Conservation (phyloP, 2,888 invertebrate genomes). For the Azorinus chamasolen region DNA sequence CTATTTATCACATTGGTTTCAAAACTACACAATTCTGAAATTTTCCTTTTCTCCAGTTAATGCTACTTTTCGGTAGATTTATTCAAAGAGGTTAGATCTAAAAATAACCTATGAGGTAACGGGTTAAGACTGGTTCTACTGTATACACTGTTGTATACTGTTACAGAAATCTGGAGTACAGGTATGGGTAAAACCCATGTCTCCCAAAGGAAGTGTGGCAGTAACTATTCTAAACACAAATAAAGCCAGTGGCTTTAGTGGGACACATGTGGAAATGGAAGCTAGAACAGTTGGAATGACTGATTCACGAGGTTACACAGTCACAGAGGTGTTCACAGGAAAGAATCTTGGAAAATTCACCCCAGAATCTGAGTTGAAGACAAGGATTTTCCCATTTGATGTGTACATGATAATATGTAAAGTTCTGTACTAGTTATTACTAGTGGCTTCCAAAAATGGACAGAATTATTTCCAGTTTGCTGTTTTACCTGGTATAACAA, state of each 20-base stretch:
- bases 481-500: no score
- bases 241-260: conserved; percentile 64
- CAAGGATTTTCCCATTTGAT: conserved; percentile 67
- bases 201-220: conserved; percentile 79
- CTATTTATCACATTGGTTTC: no score
- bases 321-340: conserved; percentile 81
- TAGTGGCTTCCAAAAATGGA: no score
- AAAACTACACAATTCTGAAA: no score
- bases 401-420: conserved; percentile 62
- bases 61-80: no score
- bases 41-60: no score
- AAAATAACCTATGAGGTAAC: no score
- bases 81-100: no score
- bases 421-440: conserved; percentile 21
- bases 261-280: conserved; percentile 58
- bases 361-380: conserved; percentile 63
- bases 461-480: no score
- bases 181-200: conserved; percentile 93
- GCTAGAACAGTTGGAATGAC: conserved; percentile 72
- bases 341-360: conserved; percentile 70
- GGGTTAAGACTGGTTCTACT: no score
- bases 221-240: conserved; percentile 77
- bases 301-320: conserved; percentile 71
- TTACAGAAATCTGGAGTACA: conserved; percentile 87
- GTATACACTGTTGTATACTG: no score